Conservation (phyloP, 2,797 vertebrate species). For the Yasuhikotakia modesta region DNA sequence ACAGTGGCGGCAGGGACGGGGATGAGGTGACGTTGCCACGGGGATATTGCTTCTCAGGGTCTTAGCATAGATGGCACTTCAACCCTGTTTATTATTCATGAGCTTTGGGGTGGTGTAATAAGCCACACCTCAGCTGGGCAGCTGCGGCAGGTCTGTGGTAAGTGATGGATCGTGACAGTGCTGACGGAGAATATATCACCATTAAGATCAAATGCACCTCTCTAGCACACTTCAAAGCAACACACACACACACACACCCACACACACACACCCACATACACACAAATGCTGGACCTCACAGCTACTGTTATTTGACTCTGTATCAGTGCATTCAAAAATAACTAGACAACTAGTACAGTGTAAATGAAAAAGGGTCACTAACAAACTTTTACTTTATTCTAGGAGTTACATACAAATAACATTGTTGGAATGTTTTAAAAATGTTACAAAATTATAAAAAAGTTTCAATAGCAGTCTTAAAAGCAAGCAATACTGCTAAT, state of each 20-base stretch:
- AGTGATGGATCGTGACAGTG: constrained; percentile 92
- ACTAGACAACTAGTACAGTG: constrained; percentile 39
- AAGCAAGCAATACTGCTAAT: no score
- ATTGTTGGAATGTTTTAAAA: no score
- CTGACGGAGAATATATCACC: constrained; percentile 90
- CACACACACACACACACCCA: constrained; percentile 43
- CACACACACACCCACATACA: constrained; percentile 41
- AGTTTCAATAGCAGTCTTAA: no score
- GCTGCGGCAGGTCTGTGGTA: constrained; percentile 79
- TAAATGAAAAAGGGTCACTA: constrained; percentile 7
- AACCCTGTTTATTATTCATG: constrained; percentile 91
- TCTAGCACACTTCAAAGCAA: constrained; percentile 71
- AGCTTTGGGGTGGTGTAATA: constrained; percentile 85
- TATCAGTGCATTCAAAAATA: constrained; percentile 56
- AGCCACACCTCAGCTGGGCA: constrained; percentile 91
- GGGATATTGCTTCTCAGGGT: constrained; percentile 58
- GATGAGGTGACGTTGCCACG: constrained; percentile 54
- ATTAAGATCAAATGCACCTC: constrained; percentile 92
- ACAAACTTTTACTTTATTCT: neutral
- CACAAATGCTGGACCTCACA: constrained; percentile 48
- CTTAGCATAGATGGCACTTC: constrained; percentile 78
- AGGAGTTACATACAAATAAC: neutral
- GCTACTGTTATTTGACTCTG: constrained; percentile 49
- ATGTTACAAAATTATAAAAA: no score
- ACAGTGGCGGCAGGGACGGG: constrained; percentile 59